Conservation (phyloP, 2,888 invertebrate genomes). For the Buathra laborator region DNA sequence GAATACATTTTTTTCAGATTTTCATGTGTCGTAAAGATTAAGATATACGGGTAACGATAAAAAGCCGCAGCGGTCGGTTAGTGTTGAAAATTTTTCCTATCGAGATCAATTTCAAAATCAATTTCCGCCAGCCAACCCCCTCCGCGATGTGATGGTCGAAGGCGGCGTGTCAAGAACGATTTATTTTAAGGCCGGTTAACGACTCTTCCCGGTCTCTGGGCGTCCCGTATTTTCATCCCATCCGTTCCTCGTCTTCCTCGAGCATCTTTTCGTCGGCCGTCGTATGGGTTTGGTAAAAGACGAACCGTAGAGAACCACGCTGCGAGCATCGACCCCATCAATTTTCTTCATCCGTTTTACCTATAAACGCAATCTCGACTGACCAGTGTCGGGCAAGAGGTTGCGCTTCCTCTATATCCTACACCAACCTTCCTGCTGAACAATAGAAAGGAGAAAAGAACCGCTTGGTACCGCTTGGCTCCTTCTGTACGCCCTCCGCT, state of each 20-base stretch:
- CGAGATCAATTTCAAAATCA: constrained; percentile 60
- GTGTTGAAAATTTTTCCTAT: constrained; percentile 15
- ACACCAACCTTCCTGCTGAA: constrained; percentile 24
- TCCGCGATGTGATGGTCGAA: background rate
- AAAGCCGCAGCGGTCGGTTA: background rate
- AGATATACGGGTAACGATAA: background rate
- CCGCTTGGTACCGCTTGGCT: background rate
- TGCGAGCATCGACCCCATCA: constrained; percentile 49
- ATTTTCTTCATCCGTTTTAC: constrained; percentile 61
- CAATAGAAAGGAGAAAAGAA: constrained; percentile 53
- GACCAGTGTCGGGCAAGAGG: constrained; percentile 43
- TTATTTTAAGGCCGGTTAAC: constrained; percentile 63
- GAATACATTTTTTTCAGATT: background rate
- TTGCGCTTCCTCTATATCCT: constrained; percentile 32
- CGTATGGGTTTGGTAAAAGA: constrained; percentile 2
- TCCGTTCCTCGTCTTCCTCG: constrained; percentile 29
- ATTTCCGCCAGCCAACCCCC: constrained; percentile 35
- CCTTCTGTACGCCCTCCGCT: background rate
- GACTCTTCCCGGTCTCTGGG: constrained; percentile 35
- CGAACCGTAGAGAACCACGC: constrained; percentile 8
- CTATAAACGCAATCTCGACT: constrained; percentile 62
- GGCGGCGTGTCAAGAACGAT: constrained; percentile 52
- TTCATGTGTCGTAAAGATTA: background rate
- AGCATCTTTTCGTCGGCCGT: constrained; percentile 36
- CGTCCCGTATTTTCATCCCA: constrained; percentile 40